Conservation (phyloP, 2,888 invertebrate species). For the Girardia tigrina region DNA sequence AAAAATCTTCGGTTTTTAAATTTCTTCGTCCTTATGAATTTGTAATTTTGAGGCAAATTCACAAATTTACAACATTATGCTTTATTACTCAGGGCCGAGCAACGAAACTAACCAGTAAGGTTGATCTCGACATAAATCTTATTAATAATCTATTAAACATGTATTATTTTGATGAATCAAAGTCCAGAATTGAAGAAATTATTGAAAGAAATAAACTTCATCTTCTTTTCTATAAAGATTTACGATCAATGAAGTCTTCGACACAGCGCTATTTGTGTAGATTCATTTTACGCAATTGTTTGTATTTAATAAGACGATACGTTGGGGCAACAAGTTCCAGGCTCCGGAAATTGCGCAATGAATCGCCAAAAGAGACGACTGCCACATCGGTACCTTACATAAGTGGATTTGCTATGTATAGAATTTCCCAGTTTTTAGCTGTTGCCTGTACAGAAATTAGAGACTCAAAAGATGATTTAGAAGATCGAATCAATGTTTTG, state of each 20-base stretch:
- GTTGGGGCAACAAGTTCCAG: constrained; percentile 7
- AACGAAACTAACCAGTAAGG: background rate
- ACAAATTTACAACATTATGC: background rate
- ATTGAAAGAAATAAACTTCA: background rate
- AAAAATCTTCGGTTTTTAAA: background rate
- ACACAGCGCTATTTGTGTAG: background rate
- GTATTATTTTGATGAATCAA: background rate
- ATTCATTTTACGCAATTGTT: constrained; percentile 1
- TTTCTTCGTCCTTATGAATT: background rate
- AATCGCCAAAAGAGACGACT: background rate
- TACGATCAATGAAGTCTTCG: background rate
- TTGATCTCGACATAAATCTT: background rate
- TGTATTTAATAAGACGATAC: background rate
- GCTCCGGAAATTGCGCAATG: background rate
- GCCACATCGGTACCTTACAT: constrained; percentile 8
- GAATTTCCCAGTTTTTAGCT: constrained; percentile 3
- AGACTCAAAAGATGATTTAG: background rate
- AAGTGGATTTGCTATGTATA: background rate
- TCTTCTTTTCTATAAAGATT: background rate
- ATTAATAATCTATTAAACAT: background rate
- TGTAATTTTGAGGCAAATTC: background rate
- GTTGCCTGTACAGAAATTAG: background rate
- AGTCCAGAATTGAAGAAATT: constrained; percentile 17
- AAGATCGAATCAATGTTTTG: background rate
- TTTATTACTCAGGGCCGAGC: background rate